Percentiles rank a stretch among this genome's conserved stretches.
Conservation (phyloP, 2,888 invertebrate genomes). For the Metalampra italica region DNA sequence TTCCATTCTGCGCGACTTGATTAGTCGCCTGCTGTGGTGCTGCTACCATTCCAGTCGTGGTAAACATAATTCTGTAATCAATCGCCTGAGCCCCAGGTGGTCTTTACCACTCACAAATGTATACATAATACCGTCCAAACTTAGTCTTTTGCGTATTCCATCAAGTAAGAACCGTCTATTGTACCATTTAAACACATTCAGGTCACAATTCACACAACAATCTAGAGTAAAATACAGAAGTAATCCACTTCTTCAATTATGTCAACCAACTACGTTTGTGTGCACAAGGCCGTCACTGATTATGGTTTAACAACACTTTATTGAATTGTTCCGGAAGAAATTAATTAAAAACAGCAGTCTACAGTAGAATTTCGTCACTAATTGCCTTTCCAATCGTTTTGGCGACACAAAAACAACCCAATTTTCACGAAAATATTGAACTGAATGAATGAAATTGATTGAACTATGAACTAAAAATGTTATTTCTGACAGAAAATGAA, state of each 20-base stretch:
- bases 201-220: constrained; percentile 28
- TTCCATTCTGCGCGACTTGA: constrained; percentile 68
- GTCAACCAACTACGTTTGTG: constrained; percentile 53
- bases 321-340: constrained; percentile 21
- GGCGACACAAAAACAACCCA: constrained; percentile 61
- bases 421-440: constrained; percentile 43
- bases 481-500: too few relatives aligned
- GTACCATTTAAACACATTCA: constrained; percentile 5
- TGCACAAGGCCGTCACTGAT: constrained; percentile 56
- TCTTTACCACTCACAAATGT: constrained; percentile 57
- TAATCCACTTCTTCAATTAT: constrained; percentile 37
- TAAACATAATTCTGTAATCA: constrained; percentile 39
- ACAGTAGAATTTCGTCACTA: constrained; percentile 24
- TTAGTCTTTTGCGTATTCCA: constrained; percentile 20
- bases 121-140: constrained; percentile 61
- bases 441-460: constrained; percentile 27
- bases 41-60: constrained; percentile 67
- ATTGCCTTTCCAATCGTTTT: constrained; percentile 25
- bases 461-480: too few relatives aligned
- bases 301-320: constrained; percentile 23
- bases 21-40: constrained; percentile 66
- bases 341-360: constrained; percentile 16
- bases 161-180: constrained; percentile 3
- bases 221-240: constrained; percentile 15
- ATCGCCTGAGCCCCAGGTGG: constrained; percentile 65